These are phyloP conservation scores for Moxostoma hubbsi DNA, from an alignment of 2,797 vertebrate genomes.

Conservation along the genomic window DNA sequence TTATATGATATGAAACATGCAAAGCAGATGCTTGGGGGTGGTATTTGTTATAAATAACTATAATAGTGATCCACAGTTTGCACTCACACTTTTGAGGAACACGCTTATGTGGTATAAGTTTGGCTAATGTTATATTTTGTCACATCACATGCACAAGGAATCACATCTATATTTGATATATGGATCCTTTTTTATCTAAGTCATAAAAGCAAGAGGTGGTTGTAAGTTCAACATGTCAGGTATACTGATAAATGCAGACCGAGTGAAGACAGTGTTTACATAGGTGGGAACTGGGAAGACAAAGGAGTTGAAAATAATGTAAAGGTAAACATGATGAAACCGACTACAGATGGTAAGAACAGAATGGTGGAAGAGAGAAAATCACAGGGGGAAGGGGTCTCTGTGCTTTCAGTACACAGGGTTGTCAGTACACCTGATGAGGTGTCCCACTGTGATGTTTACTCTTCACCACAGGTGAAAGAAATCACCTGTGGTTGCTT, in stretches of 20 bases:
- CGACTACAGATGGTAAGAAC: neutral
- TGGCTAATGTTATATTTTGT: neutral
- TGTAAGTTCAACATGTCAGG: neutral
- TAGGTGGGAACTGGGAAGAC: too few species aligned
- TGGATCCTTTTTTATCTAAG: neutral
- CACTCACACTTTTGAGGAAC: neutral
- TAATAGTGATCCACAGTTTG: neutral
- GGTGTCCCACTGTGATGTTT: neutral
- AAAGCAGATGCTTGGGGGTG: neutral
- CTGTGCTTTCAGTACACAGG: neutral
- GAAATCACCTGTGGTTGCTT: too few species aligned
- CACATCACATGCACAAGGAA: neutral
- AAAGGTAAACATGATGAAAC: neutral
- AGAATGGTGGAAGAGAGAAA: neutral
- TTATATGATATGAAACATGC: neutral
- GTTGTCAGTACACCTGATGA: neutral
- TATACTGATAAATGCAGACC: neutral
- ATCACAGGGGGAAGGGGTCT: neutral
- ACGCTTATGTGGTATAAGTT: neutral
- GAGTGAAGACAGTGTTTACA: neutral
- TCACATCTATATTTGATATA: neutral
- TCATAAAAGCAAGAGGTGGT: neutral
- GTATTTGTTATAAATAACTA: neutral
- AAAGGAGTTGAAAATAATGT: neutral
- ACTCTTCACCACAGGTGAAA: neutral